phyloP scores from a whole-genome alignment of 2,888 invertebrate species.

The Himalopsyche japonica region DNA sequence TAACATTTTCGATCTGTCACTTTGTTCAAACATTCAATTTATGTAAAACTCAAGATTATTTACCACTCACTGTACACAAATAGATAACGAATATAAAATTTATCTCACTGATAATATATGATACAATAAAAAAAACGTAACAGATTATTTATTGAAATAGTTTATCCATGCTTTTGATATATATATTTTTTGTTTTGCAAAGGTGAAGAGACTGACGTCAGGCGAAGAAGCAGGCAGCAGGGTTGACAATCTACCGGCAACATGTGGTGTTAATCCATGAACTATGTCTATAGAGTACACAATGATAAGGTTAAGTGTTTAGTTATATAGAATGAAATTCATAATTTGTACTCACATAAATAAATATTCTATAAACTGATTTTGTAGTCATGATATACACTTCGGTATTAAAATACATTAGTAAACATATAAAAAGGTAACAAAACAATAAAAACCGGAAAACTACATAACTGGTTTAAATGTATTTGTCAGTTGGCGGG shows the following conservation, averaged over 20 bases:
- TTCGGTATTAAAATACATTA: neutral
- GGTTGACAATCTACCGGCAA: conserved; percentile 39
- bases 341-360: neutral
- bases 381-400: neutral
- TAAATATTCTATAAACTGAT: neutral
- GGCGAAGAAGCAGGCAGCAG: conserved; percentile 38
- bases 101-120: conserved; percentile 22
- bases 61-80: conserved; percentile 18
- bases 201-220: conserved; percentile 40
- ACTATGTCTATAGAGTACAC: conserved; percentile 12
- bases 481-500: conserved; percentile 2
- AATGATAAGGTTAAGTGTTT: conserved; percentile 21
- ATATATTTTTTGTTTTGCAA: conserved; percentile 37
- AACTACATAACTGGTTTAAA: conserved; percentile 6
- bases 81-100: conserved; percentile 10
- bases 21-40: conserved; percentile 25
- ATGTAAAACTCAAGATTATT: conserved; percentile 19
- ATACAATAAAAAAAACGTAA: conserved; percentile 30
- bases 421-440: neutral
- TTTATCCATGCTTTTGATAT: conserved; percentile 37
- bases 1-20: conserved; percentile 38
- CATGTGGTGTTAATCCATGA: conserved; percentile 27
- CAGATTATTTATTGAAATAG: conserved; percentile 34
- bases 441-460: neutral
- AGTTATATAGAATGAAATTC: neutral